Conservation (phyloP, 1,140 invertebrate species). For the Proales similis region DNA sequence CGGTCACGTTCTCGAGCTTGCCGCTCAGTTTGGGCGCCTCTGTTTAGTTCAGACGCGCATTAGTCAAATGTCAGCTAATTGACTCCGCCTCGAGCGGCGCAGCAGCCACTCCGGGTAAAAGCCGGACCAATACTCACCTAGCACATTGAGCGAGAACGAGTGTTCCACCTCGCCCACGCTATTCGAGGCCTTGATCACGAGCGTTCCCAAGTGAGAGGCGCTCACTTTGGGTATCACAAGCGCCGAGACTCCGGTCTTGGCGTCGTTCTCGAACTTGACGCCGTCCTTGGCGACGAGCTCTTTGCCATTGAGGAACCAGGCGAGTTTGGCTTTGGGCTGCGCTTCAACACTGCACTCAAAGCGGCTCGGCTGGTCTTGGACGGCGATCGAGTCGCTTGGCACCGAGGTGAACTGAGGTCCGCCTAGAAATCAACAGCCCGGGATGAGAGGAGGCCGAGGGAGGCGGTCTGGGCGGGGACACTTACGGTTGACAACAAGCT, state of each 20-base stretch:
- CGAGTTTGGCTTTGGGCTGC: slow-evolving; percentile 74
- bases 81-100: too few species aligned
- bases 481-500: neutral
- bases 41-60: neutral
- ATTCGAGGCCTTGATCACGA: slow-evolving; percentile 12
- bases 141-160: slow-evolving; percentile 1
- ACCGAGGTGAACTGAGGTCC: neutral
- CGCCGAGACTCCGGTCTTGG: neutral
- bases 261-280: slow-evolving; percentile 9
- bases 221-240: slow-evolving; percentile 2
- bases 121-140: too few species aligned
- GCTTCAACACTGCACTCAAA: slow-evolving; percentile 88
- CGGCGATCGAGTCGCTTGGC: neutral
- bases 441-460: too few species aligned
- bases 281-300: slow-evolving; percentile 49
- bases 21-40: slow-evolving; percentile 15
- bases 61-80: neutral
- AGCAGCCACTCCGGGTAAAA: too few species aligned
- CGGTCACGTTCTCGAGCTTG: slow-evolving; percentile 26
- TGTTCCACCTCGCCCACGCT: slow-evolving; percentile 8
- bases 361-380: neutral
- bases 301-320: slow-evolving; percentile 79
- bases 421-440: neutral
- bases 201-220: neutral
- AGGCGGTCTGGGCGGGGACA: too few species aligned